Base-by-base conservation (phyloP, 2,113 vertebrate genomes). In the Microcebus ravelobensis region DNA sequence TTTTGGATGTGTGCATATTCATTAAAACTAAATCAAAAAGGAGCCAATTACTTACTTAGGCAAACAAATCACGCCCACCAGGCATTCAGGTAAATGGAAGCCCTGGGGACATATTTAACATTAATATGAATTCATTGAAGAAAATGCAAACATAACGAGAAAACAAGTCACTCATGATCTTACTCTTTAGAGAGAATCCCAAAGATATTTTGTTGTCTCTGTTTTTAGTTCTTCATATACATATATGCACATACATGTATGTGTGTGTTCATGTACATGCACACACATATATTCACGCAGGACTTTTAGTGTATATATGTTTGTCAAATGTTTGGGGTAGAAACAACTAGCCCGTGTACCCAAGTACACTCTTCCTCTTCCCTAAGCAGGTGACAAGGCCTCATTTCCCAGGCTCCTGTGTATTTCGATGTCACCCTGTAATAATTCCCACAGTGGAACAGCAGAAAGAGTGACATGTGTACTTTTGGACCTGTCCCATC, bases 11-110 rank as follows among this genome's bases (percentile, higher is more conserved):
- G 8, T 42, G 29, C 23, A 36, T 86, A 68, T 50, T 67, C 36
- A 20, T 23, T 68, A 86, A 90, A 57, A 50, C 67, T 50, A 86
- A 92, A 59, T 39, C 27, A 15, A 86, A 74, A 90, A 67, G 39
- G 36, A 67, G 6, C 48, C 63, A 74, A 13, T 71, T 74, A 34
- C 18, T 76, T 87, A 52, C 18, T 23, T 20, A 61, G 39, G 73
- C 9, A 50, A 79, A 79, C 31, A 48, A 70, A 36, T 39, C n/a
- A 13, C 12, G 2, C 57, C 23, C 29, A 36, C 14, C 59, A 74
- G 6, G 6, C 59, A 42, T 52, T 89, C 59, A 50, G 59, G 29
- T 83, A 57, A 77, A 45, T 17, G 29, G 6, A 70, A 29, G 11
- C 8, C 27, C 17, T 84, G 12, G 27, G 48, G 48, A 23, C 70